Conservation (phyloP, 2,797 vertebrate species). For the Sphaeramia orbicularis region DNA sequence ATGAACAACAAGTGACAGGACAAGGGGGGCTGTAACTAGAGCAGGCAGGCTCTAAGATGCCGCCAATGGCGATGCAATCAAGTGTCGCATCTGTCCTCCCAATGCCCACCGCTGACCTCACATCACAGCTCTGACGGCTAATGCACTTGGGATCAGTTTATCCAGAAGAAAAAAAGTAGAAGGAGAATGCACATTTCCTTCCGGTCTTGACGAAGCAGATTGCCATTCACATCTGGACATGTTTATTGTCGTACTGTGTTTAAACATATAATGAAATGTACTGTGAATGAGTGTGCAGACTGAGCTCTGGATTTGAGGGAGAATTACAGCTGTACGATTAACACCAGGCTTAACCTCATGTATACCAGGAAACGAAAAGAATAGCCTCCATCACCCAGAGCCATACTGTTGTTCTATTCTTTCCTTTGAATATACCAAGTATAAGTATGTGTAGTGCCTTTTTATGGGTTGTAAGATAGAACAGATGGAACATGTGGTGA, state of each 20-base stretch:
- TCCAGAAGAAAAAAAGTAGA: slow-evolving; percentile 2
- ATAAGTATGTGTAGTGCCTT: not conserved
- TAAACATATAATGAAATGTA: not conserved
- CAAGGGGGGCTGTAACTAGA: slow-evolving; percentile 26
- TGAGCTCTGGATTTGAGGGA: slow-evolving; percentile 9
- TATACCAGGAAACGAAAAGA: slow-evolving; percentile 4
- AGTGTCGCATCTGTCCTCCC: slow-evolving; percentile 57
- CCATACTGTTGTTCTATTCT: not conserved
- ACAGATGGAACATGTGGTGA: too few relatives aligned
- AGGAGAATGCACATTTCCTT: not conserved
- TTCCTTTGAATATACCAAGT: not conserved
- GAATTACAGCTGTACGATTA: slow-evolving; percentile 16
- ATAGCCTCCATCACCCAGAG: not conserved
- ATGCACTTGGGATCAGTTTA: slow-evolving; percentile 16
- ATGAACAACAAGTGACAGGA: slow-evolving; percentile 5
- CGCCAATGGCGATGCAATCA: slow-evolving; percentile 28
- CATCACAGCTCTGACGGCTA: slow-evolving; percentile 18
- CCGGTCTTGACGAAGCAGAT: not conserved
- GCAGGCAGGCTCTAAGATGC: slow-evolving; percentile 28
- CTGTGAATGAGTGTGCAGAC: not conserved
- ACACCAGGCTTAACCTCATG: slow-evolving; percentile 1
- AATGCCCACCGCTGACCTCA: slow-evolving; percentile 44
- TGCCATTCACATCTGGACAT: not conserved
- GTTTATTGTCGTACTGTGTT: slow-evolving; percentile 10
- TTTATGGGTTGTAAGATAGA: too few relatives aligned